Evolutionary conservation across 2,888 invertebrate genomes (phyloP).

Genomic region (Heliconius charithonia): DNA sequence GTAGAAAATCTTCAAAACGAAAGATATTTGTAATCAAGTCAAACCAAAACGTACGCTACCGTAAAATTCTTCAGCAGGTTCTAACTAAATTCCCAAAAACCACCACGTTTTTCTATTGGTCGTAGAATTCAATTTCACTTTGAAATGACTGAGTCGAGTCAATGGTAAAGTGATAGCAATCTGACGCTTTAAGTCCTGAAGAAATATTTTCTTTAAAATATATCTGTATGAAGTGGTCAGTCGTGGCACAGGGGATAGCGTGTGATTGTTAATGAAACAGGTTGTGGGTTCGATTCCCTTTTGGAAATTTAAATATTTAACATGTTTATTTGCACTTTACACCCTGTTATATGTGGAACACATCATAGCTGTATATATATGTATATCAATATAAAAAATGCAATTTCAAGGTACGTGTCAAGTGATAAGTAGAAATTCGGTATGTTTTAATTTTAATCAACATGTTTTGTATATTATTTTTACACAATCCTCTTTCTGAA

Average conservation of each 20-base stretch:
- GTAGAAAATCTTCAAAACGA: background rate
- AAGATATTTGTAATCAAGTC: background rate
- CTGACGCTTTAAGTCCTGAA: background rate
- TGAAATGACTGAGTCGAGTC: background rate
- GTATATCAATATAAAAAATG: too few relatives aligned
- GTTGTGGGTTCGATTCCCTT: background rate
- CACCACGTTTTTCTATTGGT: background rate
- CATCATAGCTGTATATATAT: too few relatives aligned
- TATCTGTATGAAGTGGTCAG: background rate
- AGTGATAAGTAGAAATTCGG: too few relatives aligned
- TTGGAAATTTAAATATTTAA: too few relatives aligned
- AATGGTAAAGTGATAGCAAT: background rate
- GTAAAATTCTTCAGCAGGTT: background rate
- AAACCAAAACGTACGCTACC: background rate
- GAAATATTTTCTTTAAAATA: background rate
- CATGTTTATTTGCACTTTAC: too few relatives aligned
- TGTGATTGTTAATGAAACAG: background rate
- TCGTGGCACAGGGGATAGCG: background rate
- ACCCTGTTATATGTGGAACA: too few relatives aligned
- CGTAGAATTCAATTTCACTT: background rate
- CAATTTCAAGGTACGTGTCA: too few relatives aligned
- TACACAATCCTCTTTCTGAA: too few relatives aligned
- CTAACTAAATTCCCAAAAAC: background rate
- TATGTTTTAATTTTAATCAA: too few relatives aligned
- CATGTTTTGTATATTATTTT: too few relatives aligned